Evolutionary conservation across 2,797 vertebrate species (phyloP), one percentile per base, ranked within the genome.

Genomic region (Zenarchopterus dispar): DNA sequence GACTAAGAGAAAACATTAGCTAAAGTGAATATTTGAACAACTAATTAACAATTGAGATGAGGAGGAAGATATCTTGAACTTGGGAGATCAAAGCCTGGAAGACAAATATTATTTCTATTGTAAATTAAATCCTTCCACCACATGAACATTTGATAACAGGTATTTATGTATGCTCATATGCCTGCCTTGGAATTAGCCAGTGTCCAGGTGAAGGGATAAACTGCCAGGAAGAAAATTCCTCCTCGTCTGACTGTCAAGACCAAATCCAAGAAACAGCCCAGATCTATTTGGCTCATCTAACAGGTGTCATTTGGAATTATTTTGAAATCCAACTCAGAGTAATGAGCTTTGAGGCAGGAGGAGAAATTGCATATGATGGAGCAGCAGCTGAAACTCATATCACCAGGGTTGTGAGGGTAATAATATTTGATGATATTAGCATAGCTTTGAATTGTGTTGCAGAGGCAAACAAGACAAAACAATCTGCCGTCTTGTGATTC

Each of bases 201-300:
- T 61, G 67, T 65, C 47, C 87, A 90, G 85, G 81, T 88, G 81
- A 89, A 47, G 53, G 23, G 36, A 74, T 59, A 52, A 59, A 77
- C 44, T 53, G 82, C 70, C 78, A 79, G 67, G 24, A 31, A 31
- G 41, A 56, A 51, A 10, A 45, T 47, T 47, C 21, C 45, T 47
- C 18, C 21, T 13, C 8, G 45, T 19, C 21, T 47, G 45, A 13
- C 45, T 65, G 73, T 69, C 51, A 8, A 62, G 21, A 46, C 33
- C 0, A 5, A 80, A 68, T 75, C 70, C 58, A 56, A 84, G 67
- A 81, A 77, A 74, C 7, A 52, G 36, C 75, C 58, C 61, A 70
- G 31, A 81, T 82, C 78, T 79, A 28, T 74, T 74, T 73, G 54
- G 63, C 76, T 82, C 78, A 77, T 84, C 78, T 73, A 70, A 64